Evolutionary conservation across 1,140 invertebrate species (phyloP), one percentile per base, ranked within the genome.

Genomic region (Bombus cullumanus): DNA sequence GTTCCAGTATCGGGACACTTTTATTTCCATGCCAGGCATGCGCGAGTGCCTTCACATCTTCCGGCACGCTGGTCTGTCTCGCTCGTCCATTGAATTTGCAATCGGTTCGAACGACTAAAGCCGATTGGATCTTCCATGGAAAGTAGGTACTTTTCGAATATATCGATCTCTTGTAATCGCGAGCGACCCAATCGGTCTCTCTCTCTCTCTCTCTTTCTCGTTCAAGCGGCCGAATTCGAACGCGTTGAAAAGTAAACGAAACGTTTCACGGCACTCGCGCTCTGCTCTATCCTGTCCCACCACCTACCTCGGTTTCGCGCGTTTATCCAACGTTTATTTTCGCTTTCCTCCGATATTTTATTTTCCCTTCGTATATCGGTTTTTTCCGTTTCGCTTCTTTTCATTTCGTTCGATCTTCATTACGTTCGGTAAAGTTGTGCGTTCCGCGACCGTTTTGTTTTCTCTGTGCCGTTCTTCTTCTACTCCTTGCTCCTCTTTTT

Each of bases 401-500:
- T 59, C n/a, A 9, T 68, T 81, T 57, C 69, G 15, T 47, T 34
- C 31, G 47, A 34, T 59, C 28, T 39, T 22, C 37, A n/a, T 84
- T 72, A 41, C 31, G 39, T 43, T 43, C 47, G 47, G 28, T 25
- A 39, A 72, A 13, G 4, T 15, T 25, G 2, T 25, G 4, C 10
- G 5, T 18, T 68, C 8, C 10, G 8, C 5, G 6, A 31, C n/a
- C n/a, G 22, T 39, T 12, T 41, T 28, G 5, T 41, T 13, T 13
- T n/a, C 34, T 41, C 22, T 18, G 28, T 66, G 39, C 62, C 37
- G 10, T n/a, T 86, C 12, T 78, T 84, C 57, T 82, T 18, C 47
- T 83, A 12, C 53, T 25, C 87, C 80, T 77, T 66, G 81, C 64
- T 88, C 88, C 86, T 82, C 43, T 41, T 90, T 71, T 86, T 84